Percentiles rank a stretch among this genome's conserved stretches.
These are phyloP conservation scores for Ormyrus pomaceus DNA, from an alignment of 2,888 invertebrate genomes.

Conservation along the genomic window DNA sequence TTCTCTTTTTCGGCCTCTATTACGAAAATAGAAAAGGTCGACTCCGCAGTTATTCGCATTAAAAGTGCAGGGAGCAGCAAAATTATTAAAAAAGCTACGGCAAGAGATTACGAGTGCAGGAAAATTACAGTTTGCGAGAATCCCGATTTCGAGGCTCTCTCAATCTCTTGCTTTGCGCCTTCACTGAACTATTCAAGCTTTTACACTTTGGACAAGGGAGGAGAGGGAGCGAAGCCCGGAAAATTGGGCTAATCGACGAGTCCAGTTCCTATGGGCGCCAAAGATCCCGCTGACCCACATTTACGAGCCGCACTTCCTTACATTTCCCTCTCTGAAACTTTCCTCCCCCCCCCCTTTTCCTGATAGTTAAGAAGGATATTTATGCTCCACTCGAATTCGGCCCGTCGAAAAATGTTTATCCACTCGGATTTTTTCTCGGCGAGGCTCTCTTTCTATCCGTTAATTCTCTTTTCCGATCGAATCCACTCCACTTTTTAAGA, in stretches of 20 bases:
- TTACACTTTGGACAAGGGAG: neutral
- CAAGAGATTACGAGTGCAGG: neutral
- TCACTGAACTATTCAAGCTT: neutral
- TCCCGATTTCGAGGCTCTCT: too few relatives aligned
- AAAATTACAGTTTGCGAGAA: conserved; percentile 11
- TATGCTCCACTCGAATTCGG: neutral
- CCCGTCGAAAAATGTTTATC: neutral
- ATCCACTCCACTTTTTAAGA: too few relatives aligned
- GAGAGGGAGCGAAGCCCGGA: neutral
- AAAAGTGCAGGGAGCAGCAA: neutral
- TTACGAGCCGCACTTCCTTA: neutral
- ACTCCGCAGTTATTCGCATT: neutral
- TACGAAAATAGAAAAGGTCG: too few relatives aligned
- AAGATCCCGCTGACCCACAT: conserved; percentile 49
- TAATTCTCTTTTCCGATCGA: neutral
- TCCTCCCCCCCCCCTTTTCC: neutral
- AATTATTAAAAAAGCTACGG: neutral
- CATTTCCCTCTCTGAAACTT: conserved; percentile 26
- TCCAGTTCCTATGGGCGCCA: conserved; percentile 43
- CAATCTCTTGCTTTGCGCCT: neutral
- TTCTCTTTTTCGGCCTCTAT: too few relatives aligned
- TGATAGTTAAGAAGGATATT: conserved; percentile 14
- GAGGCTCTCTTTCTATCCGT: neutral
- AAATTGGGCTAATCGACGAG: conserved; percentile 61
- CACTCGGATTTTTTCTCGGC: neutral